Evolutionary conservation across 1,140 invertebrate genomes (phyloP), one percentile per base, ranked within the genome.

Genomic region (Campoletis sonorensis): DNA sequence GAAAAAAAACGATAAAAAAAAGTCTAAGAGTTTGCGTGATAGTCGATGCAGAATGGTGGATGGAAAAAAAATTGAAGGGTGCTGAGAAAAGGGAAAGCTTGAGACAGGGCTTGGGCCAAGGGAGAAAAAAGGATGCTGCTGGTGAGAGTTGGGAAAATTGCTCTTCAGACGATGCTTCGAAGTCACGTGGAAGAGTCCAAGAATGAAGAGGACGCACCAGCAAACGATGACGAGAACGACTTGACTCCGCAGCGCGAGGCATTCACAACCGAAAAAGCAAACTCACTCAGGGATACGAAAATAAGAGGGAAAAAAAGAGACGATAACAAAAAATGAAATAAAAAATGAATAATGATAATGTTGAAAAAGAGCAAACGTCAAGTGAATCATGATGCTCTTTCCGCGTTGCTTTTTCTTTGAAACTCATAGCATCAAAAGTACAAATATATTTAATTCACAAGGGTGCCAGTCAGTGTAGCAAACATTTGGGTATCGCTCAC

Each of bases 91-190:
- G 49, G 75, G 7, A 71, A 71, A 73, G 37, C 16, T 26, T 27
- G 76, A 61, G 76, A 78, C 33, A 45, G 76, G 54, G 51, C 40
- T 18, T 10, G 40, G 27, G 76, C 15, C 49, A 49, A 13, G 37
- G 10, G 49, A 73, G 71, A 16, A 64, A n/a, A 61, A 30, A 71
- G 27, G 58, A 49, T 26, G 37, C 67, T 64, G n/a, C 26, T 79
- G 45, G 72, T 75, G 58, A 58, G 54, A 81, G 78, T 77, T 73
- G 40, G 71, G 33, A 80, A 84, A 85, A 86, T 86, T 86, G 51
- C 79, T 81, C 82, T 83, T 83, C 80, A 86, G 76, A 81, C 71
- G 61, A 72, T 79, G 79, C 79, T 70, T 67, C 23, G 64, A 82
- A 84, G 82, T 79, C 61, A 79, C 70, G 70, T 40, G 79, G 82